These are phyloP conservation scores for Rosalia funebris DNA, from an alignment of 2,888 invertebrate species.

Conservation along the genomic window DNA sequence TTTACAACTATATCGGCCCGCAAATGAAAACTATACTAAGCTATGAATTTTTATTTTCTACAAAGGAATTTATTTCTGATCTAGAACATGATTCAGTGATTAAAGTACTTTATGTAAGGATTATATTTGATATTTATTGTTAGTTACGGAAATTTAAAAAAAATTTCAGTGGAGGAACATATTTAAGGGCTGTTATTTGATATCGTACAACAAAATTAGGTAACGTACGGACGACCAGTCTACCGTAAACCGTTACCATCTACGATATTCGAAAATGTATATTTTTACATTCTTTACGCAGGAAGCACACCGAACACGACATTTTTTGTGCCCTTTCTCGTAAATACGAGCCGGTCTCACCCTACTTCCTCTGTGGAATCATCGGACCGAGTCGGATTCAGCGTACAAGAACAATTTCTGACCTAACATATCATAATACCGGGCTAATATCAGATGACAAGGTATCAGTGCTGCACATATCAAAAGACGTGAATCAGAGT, in stretches of 20 bases:
- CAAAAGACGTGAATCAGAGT: slow-evolving; percentile 15
- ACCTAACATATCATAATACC: slow-evolving; percentile 21
- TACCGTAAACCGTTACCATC: not conserved
- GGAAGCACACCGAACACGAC: not conserved
- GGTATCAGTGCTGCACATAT: slow-evolving; percentile 27
- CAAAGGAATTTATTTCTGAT: too few relatives aligned
- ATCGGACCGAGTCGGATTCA: slow-evolving; percentile 20
- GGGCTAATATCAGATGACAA: slow-evolving; percentile 29
- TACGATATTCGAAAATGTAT: not conserved
- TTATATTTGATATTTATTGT: too few relatives aligned
- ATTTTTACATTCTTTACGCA: not conserved
- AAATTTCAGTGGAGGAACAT: too few relatives aligned
- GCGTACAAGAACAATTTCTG: slow-evolving; percentile 27
- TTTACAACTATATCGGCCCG: too few relatives aligned
- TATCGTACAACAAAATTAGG: too few relatives aligned
- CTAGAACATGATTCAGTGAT: too few relatives aligned
- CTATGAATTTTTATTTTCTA: too few relatives aligned
- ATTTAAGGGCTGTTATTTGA: too few relatives aligned
- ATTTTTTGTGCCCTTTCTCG: slow-evolving; percentile 15
- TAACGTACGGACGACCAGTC: too few relatives aligned
- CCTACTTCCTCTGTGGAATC: slow-evolving; percentile 31
- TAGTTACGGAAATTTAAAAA: too few relatives aligned
- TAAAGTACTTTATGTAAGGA: too few relatives aligned
- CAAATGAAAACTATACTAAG: too few relatives aligned
- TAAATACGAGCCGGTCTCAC: slow-evolving; percentile 27